phyloP scores from a whole-genome alignment of 2,888 invertebrate species.

The Tetanocera ferruginea region DNA sequence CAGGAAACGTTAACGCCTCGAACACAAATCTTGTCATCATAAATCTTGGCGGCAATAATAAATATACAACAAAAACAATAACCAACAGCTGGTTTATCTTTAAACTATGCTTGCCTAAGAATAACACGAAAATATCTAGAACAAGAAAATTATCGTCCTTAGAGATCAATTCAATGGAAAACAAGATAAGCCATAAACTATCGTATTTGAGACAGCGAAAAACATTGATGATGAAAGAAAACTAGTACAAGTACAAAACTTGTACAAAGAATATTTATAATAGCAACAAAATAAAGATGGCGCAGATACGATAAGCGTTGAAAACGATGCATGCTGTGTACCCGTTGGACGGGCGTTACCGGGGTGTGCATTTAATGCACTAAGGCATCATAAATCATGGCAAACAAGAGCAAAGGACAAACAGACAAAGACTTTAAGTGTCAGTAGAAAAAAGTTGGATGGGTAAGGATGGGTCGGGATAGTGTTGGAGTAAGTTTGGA shows the following conservation, averaged over 20 bases:
- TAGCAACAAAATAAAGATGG: slow-evolving; percentile 4
- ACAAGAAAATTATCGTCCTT: slow-evolving; percentile 1
- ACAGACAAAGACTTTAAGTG: background rate
- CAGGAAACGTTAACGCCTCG: slow-evolving; percentile 30
- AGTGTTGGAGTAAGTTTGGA: background rate
- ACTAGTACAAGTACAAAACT: background rate
- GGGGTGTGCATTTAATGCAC: background rate
- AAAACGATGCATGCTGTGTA: background rate
- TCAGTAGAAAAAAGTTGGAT: background rate
- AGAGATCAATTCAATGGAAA: slow-evolving; percentile 10
- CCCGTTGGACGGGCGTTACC: background rate
- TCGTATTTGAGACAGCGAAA: too few species aligned
- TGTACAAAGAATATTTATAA: background rate
- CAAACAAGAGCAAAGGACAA: slow-evolving; percentile 9
- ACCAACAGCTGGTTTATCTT: background rate
- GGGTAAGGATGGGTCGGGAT: background rate
- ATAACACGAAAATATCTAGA: background rate
- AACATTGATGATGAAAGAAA: too few species aligned
- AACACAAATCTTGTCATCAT: slow-evolving; percentile 25
- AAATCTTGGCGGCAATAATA: slow-evolving; percentile 11
- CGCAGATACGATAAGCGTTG: slow-evolving; percentile 1
- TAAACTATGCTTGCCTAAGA: background rate
- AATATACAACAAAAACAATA: slow-evolving; percentile 7
- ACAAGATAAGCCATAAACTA: background rate
- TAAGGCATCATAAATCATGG: slow-evolving; percentile 7